phyloP scores from a whole-genome alignment of 2,888 invertebrate species.

The Orthosia incerta region DNA sequence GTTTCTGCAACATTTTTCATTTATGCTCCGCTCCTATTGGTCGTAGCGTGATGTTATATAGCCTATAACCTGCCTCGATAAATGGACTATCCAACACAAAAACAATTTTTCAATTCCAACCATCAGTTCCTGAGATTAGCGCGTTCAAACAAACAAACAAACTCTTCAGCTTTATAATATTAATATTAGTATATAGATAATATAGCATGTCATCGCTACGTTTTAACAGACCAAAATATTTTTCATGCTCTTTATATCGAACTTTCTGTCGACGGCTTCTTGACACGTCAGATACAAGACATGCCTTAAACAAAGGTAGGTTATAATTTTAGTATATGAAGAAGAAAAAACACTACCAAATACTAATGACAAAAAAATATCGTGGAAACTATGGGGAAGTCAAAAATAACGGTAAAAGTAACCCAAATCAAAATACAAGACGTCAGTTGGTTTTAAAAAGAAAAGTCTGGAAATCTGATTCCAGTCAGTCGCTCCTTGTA shows the following conservation, averaged over 20 bases:
- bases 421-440: not conserved
- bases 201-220: conserved; percentile 30
- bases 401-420: not conserved
- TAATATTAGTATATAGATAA: too few relatives aligned
- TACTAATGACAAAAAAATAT: conserved; percentile 8
- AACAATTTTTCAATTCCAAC: too few relatives aligned
- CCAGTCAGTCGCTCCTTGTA: too few relatives aligned
- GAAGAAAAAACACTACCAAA: not conserved
- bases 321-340: not conserved
- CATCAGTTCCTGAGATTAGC: too few relatives aligned
- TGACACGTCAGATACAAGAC: not conserved
- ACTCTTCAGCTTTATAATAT: too few relatives aligned
- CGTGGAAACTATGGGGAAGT: not conserved
- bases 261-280: conserved; percentile 1
- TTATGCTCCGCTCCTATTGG: too few relatives aligned
- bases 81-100: too few relatives aligned
- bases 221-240: conserved; percentile 35
- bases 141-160: too few relatives aligned
- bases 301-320: conserved; percentile 10
- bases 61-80: too few relatives aligned
- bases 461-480: not conserved
- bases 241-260: conserved; percentile 21
- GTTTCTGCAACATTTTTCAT: too few relatives aligned
- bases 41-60: too few relatives aligned
- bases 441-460: not conserved